A percentile compares a stretch with the other conserved stretches of the same genome.
phyloP scores from a whole-genome alignment of 2,888 invertebrate species.

The Caenorhabditis sulstoni region DNA sequence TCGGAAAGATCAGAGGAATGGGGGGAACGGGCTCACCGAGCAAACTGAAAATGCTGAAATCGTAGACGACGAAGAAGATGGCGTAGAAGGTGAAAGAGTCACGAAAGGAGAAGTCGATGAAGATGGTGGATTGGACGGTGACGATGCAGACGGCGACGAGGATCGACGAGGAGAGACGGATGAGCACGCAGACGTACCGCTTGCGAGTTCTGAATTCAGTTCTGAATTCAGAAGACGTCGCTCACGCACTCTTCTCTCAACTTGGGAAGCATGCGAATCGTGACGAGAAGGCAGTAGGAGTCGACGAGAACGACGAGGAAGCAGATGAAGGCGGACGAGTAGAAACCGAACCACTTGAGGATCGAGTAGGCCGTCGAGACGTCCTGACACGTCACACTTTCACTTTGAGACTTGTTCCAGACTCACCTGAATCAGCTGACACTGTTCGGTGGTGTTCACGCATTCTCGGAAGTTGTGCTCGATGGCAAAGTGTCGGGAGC shows the following conservation, averaged over 20 bases:
- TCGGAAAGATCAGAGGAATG: too few relatives aligned
- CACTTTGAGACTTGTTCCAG: not conserved
- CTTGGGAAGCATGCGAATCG: constrained; percentile 4
- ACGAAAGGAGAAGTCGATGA: not conserved
- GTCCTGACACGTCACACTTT: constrained; percentile 14
- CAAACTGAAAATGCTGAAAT: constrained; percentile 35
- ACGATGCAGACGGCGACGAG: constrained; percentile 12
- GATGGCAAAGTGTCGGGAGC: constrained; percentile 18
- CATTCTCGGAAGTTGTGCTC: constrained; percentile 27
- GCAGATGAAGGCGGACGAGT: constrained; percentile 16
- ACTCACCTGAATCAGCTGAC: constrained; percentile 28
- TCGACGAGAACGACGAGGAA: constrained; percentile 24
- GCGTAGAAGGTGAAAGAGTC: constrained; percentile 4
- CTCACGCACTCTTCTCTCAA: constrained; percentile 19
- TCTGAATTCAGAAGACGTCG: constrained; percentile 11
- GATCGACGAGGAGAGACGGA: constrained; percentile 21
- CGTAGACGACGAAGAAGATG: constrained; percentile 30
- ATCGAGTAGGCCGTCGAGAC: constrained; percentile 17
- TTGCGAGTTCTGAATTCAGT: constrained; percentile 26
- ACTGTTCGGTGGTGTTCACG: constrained; percentile 21
- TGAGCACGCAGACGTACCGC: constrained; percentile 33
- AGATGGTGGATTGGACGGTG: not conserved
- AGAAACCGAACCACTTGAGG: constrained; percentile 34
- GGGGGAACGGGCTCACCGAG: not conserved
- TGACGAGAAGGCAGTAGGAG: constrained; percentile 26